These are phyloP conservation scores for Dryomyza anilis DNA, from an alignment of 2,888 invertebrate genomes.

Conservation along the genomic window DNA sequence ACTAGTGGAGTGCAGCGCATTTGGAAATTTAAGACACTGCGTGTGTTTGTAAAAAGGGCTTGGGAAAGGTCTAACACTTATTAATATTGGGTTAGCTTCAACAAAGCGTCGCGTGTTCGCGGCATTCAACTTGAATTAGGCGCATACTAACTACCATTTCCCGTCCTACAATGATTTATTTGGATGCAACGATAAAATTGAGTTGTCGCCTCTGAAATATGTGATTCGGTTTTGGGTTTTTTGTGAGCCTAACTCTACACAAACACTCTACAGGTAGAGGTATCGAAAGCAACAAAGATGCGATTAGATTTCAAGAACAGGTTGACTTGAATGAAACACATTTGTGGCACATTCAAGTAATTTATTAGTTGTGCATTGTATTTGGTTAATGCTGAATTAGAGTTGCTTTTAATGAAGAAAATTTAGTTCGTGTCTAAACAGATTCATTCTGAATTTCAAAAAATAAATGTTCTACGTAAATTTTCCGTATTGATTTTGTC, in stretches of 20 bases:
- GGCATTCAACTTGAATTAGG: background rate
- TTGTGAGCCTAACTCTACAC: too few relatives aligned
- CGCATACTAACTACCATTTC: background rate
- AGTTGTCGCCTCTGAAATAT: conserved; percentile 19
- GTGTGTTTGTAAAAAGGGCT: too few relatives aligned
- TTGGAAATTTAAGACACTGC: too few relatives aligned
- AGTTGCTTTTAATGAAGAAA: too few relatives aligned
- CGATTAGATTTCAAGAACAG: conserved; percentile 13
- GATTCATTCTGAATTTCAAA: too few relatives aligned
- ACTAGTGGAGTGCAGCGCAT: background rate
- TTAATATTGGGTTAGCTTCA: background rate
- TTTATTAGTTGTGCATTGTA: background rate
- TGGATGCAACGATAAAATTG: conserved; percentile 13
- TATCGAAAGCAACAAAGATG: background rate
- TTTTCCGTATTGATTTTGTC: too few relatives aligned
- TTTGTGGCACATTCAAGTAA: conserved; percentile 1
- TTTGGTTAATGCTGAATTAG: too few relatives aligned
- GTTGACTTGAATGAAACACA: conserved; percentile 2
- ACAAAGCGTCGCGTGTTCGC: background rate
- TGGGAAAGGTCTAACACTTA: too few relatives aligned
- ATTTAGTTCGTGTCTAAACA: too few relatives aligned
- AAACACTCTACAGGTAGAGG: too few relatives aligned
- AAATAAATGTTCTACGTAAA: too few relatives aligned
- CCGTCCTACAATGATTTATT: conserved; percentile 2
- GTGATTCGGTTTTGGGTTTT: too few relatives aligned